These are phyloP conservation scores for Falcunculus frontatus DNA, from an alignment of 2,113 vertebrate genomes.

Conservation along the genomic window DNA sequence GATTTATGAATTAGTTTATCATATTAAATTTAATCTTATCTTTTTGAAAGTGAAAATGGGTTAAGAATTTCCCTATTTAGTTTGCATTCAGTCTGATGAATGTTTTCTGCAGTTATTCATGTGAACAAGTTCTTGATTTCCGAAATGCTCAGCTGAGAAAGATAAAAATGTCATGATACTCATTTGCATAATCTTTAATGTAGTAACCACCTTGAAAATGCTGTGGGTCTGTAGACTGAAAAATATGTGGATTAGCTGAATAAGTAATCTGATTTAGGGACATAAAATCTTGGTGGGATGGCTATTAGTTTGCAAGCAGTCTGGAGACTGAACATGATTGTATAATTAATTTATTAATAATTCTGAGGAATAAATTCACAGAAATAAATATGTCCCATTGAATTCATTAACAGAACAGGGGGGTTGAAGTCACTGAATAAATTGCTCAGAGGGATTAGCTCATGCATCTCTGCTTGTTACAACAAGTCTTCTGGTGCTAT, in stretches of 20 bases:
- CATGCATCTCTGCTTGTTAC: background rate
- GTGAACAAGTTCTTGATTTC: slow-evolving; percentile 32
- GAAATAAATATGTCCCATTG: background rate
- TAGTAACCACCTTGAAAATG: slow-evolving; percentile 19
- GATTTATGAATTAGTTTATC: background rate
- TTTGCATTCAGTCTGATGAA: slow-evolving; percentile 8
- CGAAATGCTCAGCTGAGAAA: background rate
- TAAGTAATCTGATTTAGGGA: slow-evolving; percentile 9
- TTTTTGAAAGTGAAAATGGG: background rate
- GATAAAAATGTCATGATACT: slow-evolving; percentile 28
- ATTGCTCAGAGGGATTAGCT: background rate
- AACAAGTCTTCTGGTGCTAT: background rate
- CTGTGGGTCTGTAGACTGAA: background rate
- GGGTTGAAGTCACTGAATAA: background rate
- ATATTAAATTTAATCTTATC: background rate
- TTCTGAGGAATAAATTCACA: slow-evolving; percentile 12
- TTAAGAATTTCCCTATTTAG: slow-evolving; percentile 6
- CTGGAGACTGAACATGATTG: background rate
- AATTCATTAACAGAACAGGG: background rate
- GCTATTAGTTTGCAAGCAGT: background rate
- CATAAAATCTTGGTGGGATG: background rate
- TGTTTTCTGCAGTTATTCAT: slow-evolving; percentile 17
- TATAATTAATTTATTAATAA: slow-evolving; percentile 13
- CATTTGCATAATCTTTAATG: slow-evolving; percentile 23
- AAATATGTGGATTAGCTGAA: background rate